A percentile compares a stretch with the other conserved stretches of the same genome.
phyloP scores from a whole-genome alignment of 2,797 vertebrate genomes.

The Percopsis omiscomaycus region DNA sequence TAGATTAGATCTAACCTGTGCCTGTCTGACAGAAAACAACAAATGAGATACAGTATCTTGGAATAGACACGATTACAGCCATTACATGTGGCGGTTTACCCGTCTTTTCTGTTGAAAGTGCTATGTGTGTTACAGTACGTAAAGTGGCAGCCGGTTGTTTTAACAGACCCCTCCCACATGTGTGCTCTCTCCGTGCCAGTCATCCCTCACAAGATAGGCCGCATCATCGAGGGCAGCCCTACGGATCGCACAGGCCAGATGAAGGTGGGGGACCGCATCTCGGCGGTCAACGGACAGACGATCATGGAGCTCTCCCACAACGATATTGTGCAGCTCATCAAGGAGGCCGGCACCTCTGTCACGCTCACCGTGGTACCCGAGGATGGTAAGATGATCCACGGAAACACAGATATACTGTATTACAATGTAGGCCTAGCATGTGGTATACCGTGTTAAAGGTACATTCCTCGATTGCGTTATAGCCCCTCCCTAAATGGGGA shows the following conservation, averaged over 20 bases:
- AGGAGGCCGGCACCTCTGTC: constrained; percentile 90
- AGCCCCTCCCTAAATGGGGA: too few species aligned
- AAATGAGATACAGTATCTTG: too few species aligned
- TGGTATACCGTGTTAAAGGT: too few species aligned
- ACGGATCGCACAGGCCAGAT: constrained; percentile 90
- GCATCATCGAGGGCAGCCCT: constrained; percentile 94
- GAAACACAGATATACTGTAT: background rate
- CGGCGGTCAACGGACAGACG: constrained; percentile 90
- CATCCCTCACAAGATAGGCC: constrained; percentile 98
- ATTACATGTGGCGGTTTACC: too few species aligned
- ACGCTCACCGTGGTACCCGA: constrained; percentile 93
- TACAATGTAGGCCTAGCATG: background rate
- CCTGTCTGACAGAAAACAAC: too few species aligned
- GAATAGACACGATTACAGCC: too few species aligned
- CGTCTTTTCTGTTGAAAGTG: too few species aligned
- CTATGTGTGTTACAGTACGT: too few species aligned
- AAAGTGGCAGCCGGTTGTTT: too few species aligned
- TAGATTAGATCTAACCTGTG: too few species aligned
- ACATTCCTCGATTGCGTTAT: too few species aligned
- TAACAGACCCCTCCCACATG: background rate
- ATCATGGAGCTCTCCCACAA: constrained; percentile 94
- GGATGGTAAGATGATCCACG: constrained; percentile 80
- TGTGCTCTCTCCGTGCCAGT: constrained; percentile 70
- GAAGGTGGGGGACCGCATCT: constrained; percentile 95
- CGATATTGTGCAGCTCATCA: constrained; percentile 96